These are phyloP conservation scores for Drosophila trichaetosa DNA, from an alignment of 2,888 invertebrate genomes.

Conservation along the genomic window DNA sequence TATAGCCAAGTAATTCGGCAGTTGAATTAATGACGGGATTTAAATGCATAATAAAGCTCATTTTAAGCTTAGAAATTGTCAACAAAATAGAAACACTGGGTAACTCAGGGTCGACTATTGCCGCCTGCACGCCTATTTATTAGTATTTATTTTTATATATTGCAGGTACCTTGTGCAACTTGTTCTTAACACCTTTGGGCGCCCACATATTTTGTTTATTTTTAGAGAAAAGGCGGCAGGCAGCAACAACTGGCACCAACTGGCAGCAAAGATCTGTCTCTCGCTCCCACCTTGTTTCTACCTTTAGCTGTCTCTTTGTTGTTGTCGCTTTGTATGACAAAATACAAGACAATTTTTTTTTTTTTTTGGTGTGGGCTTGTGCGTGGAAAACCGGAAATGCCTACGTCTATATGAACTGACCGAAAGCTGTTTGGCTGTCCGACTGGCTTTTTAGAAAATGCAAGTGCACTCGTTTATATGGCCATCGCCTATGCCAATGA, in stretches of 20 bases:
- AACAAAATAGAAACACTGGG: background rate
- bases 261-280: slow-evolving; percentile 12
- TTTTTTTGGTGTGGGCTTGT: slow-evolving; percentile 56
- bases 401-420: slow-evolving; percentile 57
- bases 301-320: slow-evolving; percentile 9
- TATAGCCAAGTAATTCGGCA: background rate
- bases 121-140: slow-evolving; percentile 32
- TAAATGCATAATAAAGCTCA: background rate
- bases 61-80: background rate
- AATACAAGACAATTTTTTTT: slow-evolving; percentile 31
- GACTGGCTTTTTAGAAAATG: slow-evolving; percentile 56
- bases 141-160: slow-evolving; percentile 43
- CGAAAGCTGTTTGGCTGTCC: slow-evolving; percentile 14
- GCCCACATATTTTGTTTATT: slow-evolving; percentile 70
- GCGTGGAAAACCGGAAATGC: slow-evolving; percentile 77
- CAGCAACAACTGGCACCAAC: slow-evolving; percentile 30
- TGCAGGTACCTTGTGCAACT: slow-evolving; percentile 65
- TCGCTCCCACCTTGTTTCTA: slow-evolving; percentile 12
- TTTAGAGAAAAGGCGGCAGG: slow-evolving; percentile 47
- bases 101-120: slow-evolving; percentile 22
- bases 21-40: background rate
- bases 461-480: slow-evolving; percentile 55
- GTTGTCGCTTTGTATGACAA: slow-evolving; percentile 48
- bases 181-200: slow-evolving; percentile 75
- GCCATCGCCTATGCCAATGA: slow-evolving; percentile 55